Base-by-base conservation (phyloP, 2,888 invertebrate genomes). In the Eudemis profundana region DNA sequence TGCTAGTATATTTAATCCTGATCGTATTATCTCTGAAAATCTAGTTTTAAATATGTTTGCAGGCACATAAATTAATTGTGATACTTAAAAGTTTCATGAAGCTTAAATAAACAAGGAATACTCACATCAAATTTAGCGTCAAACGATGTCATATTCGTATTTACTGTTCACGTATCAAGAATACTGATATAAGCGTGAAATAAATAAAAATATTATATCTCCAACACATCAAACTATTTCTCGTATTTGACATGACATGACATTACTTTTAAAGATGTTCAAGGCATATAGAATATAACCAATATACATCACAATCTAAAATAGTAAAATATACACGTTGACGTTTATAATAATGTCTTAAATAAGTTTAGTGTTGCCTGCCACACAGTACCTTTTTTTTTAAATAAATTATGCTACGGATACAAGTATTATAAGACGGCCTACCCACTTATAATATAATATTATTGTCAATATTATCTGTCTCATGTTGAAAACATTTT, bases 61-160 rank as follows among this genome's bases (percentile, higher is more conserved):
- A 46, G 36, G 19, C 14, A 42, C n/a, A 51, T 44, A 61, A 61
- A n/a, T n/a, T n/a, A n/a, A n/a, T n/a, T n/a, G n/a, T n/a, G 21
- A 51, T 61, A 61, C 51, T 61, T 50, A 61, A 51, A 40, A 49
- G 19, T 2, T 29, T 5, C 8, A 4, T 0, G 23, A 36, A 61
- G 36, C 3, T 0, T 7, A 12, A 36, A 7, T 8, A 7, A 5
- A 36, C 4, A 10, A 44, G 21, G 15, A n/a, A 68, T 63, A 87
- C 93, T 92, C 86, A 94, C 95, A 82, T 95, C 94, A 73, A 94
- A 91, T 78, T 90, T 92, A 23, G 89, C 78, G 69, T 91, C 91
- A 74, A 91, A 92, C 21, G 88, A 83, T 36, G 88, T 85, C 90
- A 91, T 91, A 68, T 72, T 78, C 12, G 38, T 47, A 27, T 38